phyloP scores from a whole-genome alignment of 2,113 vertebrate species.

The Coregonus clupeaformis region DNA sequence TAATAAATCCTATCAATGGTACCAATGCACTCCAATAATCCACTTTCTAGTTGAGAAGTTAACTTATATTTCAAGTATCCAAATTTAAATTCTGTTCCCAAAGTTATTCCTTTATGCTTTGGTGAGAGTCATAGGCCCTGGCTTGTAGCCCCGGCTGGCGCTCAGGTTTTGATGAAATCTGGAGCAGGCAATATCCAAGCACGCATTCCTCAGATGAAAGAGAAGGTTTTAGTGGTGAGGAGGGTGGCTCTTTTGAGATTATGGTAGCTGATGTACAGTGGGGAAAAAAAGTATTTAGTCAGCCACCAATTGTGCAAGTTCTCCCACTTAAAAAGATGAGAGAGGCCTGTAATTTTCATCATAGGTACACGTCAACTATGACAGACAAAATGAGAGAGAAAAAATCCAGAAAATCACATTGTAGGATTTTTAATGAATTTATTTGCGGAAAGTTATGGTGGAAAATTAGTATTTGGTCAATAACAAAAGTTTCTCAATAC shows the following conservation, averaged over 20 bases:
- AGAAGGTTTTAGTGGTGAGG: conserved; percentile 4
- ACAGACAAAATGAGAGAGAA: too few species aligned
- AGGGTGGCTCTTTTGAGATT: background rate
- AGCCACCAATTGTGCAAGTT: too few species aligned
- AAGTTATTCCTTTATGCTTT: conserved; percentile 45
- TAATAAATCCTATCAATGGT: conserved; percentile 51
- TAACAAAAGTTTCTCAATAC: too few species aligned
- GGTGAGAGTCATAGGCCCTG: background rate
- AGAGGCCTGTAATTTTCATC: too few species aligned
- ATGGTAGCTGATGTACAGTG: too few species aligned
- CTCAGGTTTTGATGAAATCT: background rate
- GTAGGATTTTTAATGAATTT: too few species aligned
- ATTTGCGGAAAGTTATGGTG: too few species aligned
- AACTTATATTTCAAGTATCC: conserved; percentile 3
- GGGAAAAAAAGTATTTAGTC: too few species aligned
- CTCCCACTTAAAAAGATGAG: too few species aligned
- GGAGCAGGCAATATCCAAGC: conserved; percentile 2
- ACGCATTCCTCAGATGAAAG: conserved; percentile 33
- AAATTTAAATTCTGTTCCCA: background rate
- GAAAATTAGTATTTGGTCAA: too few species aligned
- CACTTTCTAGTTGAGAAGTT: conserved; percentile 12
- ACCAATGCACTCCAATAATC: conserved; percentile 46
- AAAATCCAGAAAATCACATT: too few species aligned
- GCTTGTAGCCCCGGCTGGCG: background rate
- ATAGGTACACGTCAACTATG: too few species aligned